Base-by-base conservation (phyloP, 2,888 invertebrate genomes). In the Cordilura impudica region DNA sequence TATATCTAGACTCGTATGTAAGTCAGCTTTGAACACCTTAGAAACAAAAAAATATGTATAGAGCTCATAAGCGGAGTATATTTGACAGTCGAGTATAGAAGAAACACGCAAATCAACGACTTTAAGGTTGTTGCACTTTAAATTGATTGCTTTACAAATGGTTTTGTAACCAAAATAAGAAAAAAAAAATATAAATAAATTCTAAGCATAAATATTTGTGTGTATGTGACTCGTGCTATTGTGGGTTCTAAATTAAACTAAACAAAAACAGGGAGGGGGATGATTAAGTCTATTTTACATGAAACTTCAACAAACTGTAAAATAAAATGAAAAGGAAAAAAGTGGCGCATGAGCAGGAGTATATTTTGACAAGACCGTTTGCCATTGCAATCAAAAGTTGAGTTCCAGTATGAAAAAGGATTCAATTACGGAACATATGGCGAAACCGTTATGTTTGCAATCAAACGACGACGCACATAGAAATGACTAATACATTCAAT, bases 81-180 rank as follows among this genome's bases (percentile, higher is more conserved):
- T 39, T 31, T n/a, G 19, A 29, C 8, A 56, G 31, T 51, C 18
- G 47, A 45, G n/a, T n/a, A 58, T 49, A 51, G 35, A 72, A 69
- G 26, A 60, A 39, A 63, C 65, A 75, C 71, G 54, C 61, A 75
- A 79, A 67, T 75, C 75, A 71, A 72, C 75, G 70, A 51, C 75
- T 79, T 78, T 71, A 67, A 79, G 79, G 79, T 75, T 67, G 75
- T 79, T 79, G 75, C 71, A 75, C 79, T 75, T 72, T 67, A 75
- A 72, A 79, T 75, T 72, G 75, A 75, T 79, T 71, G 58, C 45
- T 63, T 75, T 69, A 72, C 75, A 75, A 75, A 75, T 71, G 67
- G 71, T 18, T 63, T 72, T 72, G 43, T 56, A 23, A 51, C 1
- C 29, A 14, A 39, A 12, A 54, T 47, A 54, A 39, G 58, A 26